A percentile compares a stretch with the other conserved stretches of the same genome.
Conservation (phyloP, 2,113 vertebrate species). For the Geothlypis trichas region DNA sequence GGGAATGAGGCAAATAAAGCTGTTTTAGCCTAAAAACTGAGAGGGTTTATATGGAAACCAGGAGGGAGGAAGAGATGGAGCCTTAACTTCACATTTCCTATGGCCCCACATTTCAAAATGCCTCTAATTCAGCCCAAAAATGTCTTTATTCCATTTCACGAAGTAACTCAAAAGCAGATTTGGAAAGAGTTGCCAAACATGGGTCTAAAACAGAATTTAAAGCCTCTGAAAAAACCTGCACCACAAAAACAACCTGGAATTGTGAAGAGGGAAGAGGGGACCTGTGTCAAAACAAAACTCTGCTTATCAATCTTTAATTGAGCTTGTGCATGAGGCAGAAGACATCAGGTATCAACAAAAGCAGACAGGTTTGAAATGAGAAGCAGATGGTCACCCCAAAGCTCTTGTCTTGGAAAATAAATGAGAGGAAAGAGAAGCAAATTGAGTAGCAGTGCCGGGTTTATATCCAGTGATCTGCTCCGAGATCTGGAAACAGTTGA, state of each 20-base stretch:
- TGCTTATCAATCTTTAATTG: neutral
- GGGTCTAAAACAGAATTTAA: neutral
- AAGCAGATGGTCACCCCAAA: slow-evolving; percentile 61
- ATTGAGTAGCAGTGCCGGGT: slow-evolving; percentile 35
- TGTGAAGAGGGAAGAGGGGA: neutral
- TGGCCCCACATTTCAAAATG: neutral
- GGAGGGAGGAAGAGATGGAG: neutral
- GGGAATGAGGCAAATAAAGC: neutral
- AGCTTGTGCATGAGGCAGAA: neutral
- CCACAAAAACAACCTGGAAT: neutral
- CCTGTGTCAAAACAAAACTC: neutral
- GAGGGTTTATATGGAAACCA: neutral
- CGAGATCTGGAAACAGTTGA: slow-evolving; percentile 69
- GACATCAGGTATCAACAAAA: slow-evolving; percentile 51
- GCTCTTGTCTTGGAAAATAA: slow-evolving; percentile 60
- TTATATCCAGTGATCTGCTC: slow-evolving; percentile 58
- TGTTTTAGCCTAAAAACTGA: neutral
- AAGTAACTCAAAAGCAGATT: neutral
- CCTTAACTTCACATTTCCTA: neutral
- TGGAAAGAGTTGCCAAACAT: neutral
- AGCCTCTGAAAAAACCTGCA: neutral
- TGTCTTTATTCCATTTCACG: neutral
- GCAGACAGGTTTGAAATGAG: slow-evolving; percentile 61
- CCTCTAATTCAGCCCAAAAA: neutral
- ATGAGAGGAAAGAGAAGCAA: slow-evolving; percentile 49